Conservation (phyloP, 2,888 invertebrate species). For the Gasteruption jaculator region DNA sequence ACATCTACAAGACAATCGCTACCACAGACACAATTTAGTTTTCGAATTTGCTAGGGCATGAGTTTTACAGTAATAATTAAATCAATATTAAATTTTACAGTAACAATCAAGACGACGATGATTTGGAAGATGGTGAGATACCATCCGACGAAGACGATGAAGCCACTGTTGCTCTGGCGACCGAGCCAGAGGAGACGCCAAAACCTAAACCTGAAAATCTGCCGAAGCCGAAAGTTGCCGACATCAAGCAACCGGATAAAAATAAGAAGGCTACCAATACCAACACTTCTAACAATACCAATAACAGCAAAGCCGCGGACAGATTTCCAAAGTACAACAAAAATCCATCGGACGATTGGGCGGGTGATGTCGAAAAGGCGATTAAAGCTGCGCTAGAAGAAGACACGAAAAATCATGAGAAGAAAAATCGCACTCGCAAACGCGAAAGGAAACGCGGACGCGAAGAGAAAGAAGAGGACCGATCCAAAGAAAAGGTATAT, state of each 20-base stretch:
- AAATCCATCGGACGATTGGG: constrained; percentile 66
- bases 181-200: constrained; percentile 54
- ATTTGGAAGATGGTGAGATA: constrained; percentile 85
- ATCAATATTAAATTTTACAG: no score
- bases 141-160: constrained; percentile 64
- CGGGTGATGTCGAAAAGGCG: constrained; percentile 73
- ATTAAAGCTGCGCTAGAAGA: constrained; percentile 72
- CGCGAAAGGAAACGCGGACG: constrained; percentile 41
- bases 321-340: constrained; percentile 56
- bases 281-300: constrained; percentile 19
- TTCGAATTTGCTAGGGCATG: no score
- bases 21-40: no score
- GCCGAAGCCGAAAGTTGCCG: constrained; percentile 45
- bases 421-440: constrained; percentile 31
- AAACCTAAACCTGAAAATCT: constrained; percentile 45
- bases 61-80: no score
- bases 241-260: constrained; percentile 39
- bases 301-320: constrained; percentile 34
- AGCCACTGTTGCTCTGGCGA: constrained; percentile 25
- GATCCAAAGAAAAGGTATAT: constrained; percentile 48
- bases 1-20: no score
- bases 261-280: constrained; percentile 36
- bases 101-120: constrained; percentile 54
- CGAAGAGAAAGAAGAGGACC: constrained; percentile 55
- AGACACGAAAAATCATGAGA: constrained; percentile 49